phyloP scores from a whole-genome alignment of 2,888 invertebrate genomes.

The Belgica antarctica region DNA sequence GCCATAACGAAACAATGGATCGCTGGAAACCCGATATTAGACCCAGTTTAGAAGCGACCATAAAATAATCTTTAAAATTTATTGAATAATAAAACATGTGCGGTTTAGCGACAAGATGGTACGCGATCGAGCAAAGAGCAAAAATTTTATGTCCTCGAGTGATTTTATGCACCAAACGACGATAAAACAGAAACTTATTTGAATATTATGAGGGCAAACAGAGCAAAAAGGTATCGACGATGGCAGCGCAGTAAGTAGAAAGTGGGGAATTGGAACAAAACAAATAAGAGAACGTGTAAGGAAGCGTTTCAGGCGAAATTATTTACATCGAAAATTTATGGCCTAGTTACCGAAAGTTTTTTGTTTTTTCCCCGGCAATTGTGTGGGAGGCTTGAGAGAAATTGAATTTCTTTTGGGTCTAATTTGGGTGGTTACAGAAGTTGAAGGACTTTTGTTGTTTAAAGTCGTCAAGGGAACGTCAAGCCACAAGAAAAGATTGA shows the following conservation, averaged over 20 bases:
- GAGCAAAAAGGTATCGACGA: background rate
- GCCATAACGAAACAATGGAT: background rate
- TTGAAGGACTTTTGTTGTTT: no score
- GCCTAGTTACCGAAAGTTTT: background rate
- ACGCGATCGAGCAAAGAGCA: background rate
- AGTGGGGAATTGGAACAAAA: constrained; percentile 1
- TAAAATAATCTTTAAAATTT: constrained; percentile 3
- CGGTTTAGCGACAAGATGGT: background rate
- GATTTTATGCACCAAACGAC: background rate
- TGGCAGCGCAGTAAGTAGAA: background rate
- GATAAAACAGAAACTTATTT: constrained; percentile 7
- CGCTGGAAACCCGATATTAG: background rate
- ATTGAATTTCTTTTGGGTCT: no score
- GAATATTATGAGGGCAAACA: background rate
- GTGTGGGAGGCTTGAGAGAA: no score
- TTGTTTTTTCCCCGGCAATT: background rate
- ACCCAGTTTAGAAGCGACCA: background rate
- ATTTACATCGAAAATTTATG: constrained; percentile 1
- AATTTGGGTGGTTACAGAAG: no score
- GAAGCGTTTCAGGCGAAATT: background rate
- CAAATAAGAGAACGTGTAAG: background rate
- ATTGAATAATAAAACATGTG: background rate
- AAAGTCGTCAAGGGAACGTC: no score
- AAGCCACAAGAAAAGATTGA: no score
- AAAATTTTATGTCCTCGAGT: background rate